Evolutionary conservation across 2,113 vertebrate genomes (phyloP), one percentile per base, ranked within the genome.

Genomic region (Donacobius atricapilla): DNA sequence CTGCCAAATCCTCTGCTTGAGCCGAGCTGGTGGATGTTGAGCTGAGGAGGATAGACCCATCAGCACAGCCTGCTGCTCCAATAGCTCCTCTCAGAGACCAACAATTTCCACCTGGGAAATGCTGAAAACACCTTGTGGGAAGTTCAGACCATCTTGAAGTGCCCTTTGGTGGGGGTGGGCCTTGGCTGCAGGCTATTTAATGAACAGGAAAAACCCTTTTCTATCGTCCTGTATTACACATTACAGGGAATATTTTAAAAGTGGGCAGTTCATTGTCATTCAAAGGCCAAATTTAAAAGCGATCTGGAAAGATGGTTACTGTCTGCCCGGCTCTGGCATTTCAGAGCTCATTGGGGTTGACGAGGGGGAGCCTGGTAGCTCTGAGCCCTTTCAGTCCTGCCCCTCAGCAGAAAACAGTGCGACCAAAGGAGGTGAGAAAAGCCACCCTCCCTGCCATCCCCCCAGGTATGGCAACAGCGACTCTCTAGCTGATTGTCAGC

Each of bases 401-500:
- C 64, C 68, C 68, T 72, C 58, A 77, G 88, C 68, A 89, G 68
- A 35, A 68, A 71, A 84, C 81, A 42, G 30, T 15, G 13, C 1
- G 0, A 35, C 0, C 6, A 18, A 57, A 37, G 51, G 68, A 83
- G 60, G 68, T 1, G 7, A 80, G 60, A 66, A 83, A 85, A 80
- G 83, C 11, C 18, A 48, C 69, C 44, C 21, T 89, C 28, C 44
- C n/a, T 17, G 3, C 63, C 86, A 33, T 63, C 28, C 60, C 44
- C 37, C 72, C 48, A 68, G 93, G 80, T 96, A 69, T 60, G 37
- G 79, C 9, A 5, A 81, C 69, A 95, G 90, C 83, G 87, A 45
- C 48, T 87, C 37, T 82, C 80, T 51, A 87, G 86, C 72, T 89
- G 89, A 87, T 75, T 76, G 83, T 84, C 88, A 89, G 76, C 84